Conservation (phyloP, 2,797 vertebrate species). For the Halcyon badia region DNA sequence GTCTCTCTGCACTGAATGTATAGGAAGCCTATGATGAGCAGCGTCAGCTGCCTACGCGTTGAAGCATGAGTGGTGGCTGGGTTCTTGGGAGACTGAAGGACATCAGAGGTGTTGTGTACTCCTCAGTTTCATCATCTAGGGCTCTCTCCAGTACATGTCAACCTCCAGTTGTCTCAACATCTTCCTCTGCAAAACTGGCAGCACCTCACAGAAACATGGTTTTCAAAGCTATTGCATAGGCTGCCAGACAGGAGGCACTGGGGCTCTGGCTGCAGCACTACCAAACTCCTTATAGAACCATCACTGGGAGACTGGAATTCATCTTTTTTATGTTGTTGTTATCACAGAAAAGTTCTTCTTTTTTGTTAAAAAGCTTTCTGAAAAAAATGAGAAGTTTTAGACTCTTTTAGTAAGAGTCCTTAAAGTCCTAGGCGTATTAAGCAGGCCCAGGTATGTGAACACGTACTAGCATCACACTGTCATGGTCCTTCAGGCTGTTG, state of each 20-base stretch:
- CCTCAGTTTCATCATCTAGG: fast-evolving
- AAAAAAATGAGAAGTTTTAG: neutral
- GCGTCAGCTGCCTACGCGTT: fast-evolving
- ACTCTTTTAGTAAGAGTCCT: neutral
- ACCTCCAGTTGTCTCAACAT: neutral
- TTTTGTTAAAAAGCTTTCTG: neutral
- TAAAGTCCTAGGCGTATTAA: neutral
- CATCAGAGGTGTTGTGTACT: neutral
- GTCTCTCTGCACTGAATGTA: neutral
- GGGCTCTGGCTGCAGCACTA: neutral
- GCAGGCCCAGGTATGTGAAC: neutral
- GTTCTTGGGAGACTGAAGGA: neutral
- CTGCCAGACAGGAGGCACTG: neutral
- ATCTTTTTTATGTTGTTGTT: fast-evolving
- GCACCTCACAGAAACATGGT: neutral
- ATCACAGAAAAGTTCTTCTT: neutral
- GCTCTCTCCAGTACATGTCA: neutral
- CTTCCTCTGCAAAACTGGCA: neutral
- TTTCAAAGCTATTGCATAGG: neutral
- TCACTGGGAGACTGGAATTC: neutral
- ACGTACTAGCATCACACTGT: fast-evolving
- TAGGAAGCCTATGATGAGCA: neutral
- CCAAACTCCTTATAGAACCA: neutral
- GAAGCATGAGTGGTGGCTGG: neutral
- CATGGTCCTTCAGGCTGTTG: neutral